Conservation (phyloP, 53 echinoderm and acorn worm species). For the Holothuria leucospilota region DNA sequence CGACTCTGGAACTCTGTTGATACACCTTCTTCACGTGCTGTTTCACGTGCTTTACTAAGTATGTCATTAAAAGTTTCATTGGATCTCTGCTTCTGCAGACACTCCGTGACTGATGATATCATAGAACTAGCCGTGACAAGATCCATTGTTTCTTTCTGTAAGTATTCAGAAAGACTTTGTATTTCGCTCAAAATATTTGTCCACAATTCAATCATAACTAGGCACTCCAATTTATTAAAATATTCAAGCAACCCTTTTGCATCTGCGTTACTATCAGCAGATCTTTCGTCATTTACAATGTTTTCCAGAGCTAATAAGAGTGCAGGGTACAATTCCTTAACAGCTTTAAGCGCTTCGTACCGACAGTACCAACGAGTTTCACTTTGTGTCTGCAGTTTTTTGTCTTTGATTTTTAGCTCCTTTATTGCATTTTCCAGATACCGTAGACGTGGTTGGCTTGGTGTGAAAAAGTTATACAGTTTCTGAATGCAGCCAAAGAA, state of each 20-base stretch:
- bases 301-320: background rate
- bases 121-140: background rate
- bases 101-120: background rate
- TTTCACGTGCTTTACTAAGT: background rate
- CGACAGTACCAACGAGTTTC: conserved; percentile 1
- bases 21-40: background rate
- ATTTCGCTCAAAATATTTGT: conserved; percentile 8
- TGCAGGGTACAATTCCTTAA: background rate
- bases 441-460: too few species aligned
- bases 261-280: background rate
- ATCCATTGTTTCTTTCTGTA: conserved; percentile 15
- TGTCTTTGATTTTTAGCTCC: too few species aligned
- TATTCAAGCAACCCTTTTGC: background rate
- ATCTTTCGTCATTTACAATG: background rate
- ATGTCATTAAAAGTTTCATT: background rate
- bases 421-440: too few species aligned
- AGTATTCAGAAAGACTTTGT: conserved; percentile 11
- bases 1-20: background rate
- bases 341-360: conserved; percentile 8
- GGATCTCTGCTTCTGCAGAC: background rate
- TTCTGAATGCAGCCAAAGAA: background rate
- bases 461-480: too few species aligned
- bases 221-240: background rate
- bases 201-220: conserved; percentile 35
- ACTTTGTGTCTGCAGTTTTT: background rate